These are phyloP conservation scores for Callocephalon fimbriatum DNA, from an alignment of 2,113 vertebrate species.

Conservation along the genomic window DNA sequence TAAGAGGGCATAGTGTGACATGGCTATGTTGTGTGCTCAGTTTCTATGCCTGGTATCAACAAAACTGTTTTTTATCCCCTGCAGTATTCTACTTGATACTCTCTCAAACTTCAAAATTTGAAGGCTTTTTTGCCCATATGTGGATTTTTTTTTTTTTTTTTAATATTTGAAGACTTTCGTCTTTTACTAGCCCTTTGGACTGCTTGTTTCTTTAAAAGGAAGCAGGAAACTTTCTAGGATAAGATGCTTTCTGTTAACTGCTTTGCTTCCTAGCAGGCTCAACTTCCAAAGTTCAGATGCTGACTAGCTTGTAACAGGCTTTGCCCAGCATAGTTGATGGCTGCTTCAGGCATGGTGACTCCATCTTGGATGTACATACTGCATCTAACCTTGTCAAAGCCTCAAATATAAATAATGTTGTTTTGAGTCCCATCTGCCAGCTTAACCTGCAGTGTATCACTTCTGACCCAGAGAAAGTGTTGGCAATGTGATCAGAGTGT, in stretches of 20 bases:
- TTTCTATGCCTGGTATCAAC: neutral
- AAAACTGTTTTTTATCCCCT: neutral
- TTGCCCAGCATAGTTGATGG: neutral
- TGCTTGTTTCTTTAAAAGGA: neutral
- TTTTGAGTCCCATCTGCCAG: neutral
- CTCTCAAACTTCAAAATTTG: neutral
- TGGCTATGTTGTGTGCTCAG: neutral
- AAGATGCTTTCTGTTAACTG: neutral
- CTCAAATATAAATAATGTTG: fast-evolving
- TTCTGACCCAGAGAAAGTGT: neutral
- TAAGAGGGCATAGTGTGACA: neutral
- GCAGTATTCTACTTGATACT: neutral
- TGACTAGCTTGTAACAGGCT: neutral
- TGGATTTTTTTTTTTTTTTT: neutral
- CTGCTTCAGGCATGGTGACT: neutral
- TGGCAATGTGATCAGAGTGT: neutral
- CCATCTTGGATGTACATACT: neutral
- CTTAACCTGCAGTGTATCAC: neutral
- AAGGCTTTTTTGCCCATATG: neutral
- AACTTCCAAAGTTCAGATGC: neutral
- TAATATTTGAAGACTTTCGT: neutral
- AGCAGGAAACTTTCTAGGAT: neutral
- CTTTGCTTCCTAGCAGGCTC: neutral
- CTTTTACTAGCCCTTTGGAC: neutral
- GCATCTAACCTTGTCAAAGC: neutral